Percentiles rank a stretch among this genome's conserved stretches.
Evolutionary conservation across 1,140 invertebrate genomes (phyloP).

Genomic region (Papilio aristodemus): DNA sequence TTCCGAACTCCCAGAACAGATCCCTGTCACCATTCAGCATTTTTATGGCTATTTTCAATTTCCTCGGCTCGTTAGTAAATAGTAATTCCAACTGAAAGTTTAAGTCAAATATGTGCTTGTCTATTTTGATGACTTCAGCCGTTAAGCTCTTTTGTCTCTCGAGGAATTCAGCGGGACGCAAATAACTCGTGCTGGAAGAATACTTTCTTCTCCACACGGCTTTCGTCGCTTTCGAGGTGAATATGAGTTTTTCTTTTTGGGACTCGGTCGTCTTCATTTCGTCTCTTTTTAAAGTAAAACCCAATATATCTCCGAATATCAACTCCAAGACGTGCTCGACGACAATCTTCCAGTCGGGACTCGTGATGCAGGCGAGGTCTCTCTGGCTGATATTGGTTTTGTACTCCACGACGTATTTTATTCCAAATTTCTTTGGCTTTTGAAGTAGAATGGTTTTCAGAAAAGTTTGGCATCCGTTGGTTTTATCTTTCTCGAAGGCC

Average conservation of each 20-base stretch:
- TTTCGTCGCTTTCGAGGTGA: conserved; percentile 41
- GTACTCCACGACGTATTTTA: conserved; percentile 44
- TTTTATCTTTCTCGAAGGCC: conserved; percentile 50
- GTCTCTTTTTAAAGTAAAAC: conserved; percentile 42
- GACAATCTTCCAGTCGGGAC: conserved; percentile 51
- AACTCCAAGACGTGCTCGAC: conserved; percentile 40
- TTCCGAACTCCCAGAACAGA: conserved; percentile 54
- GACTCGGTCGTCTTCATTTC: conserved; percentile 44
- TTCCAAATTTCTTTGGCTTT: conserved; percentile 43
- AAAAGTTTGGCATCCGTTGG: conserved; percentile 40
- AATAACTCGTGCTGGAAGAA: conserved; percentile 39
- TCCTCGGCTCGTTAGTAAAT: conserved; percentile 41
- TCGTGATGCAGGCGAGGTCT: conserved; percentile 39
- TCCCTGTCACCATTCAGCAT: conserved; percentile 45
- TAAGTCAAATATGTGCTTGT: conserved; percentile 41
- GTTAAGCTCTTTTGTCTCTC: conserved; percentile 52
- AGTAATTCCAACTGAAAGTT: conserved; percentile 46
- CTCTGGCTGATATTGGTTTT: conserved; percentile 45
- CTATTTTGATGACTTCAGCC: conserved; percentile 45
- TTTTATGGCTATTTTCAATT: conserved; percentile 36
- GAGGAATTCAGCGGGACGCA: conserved; percentile 37
- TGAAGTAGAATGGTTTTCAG: conserved; percentile 50
- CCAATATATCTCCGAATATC: conserved; percentile 54
- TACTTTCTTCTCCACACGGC: conserved; percentile 59
- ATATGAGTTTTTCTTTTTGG: conserved; percentile 51